A percentile compares a stretch with the other conserved stretches of the same genome.
These are phyloP conservation scores for Sarcophaga variegata DNA, from an alignment of 2,888 invertebrate genomes.

Conservation along the genomic window DNA sequence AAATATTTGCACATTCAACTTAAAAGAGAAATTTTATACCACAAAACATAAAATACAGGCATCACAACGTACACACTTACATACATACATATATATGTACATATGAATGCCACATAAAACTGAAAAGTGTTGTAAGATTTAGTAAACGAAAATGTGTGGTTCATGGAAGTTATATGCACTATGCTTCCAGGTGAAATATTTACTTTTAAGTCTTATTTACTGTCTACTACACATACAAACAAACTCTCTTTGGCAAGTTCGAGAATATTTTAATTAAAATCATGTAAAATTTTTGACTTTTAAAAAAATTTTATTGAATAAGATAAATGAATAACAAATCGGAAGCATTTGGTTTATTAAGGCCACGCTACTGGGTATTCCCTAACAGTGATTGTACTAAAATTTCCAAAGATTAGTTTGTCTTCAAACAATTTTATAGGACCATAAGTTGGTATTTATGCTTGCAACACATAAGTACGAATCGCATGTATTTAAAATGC, in stretches of 20 bases:
- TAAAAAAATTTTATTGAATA: too few species aligned
- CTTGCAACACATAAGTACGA: too few species aligned
- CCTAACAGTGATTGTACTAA: too few species aligned
- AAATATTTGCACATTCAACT: slow-evolving; percentile 71
- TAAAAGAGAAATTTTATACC: slow-evolving; percentile 57
- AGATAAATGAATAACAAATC: too few species aligned
- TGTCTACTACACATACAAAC: too few species aligned
- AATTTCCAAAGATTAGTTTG: too few species aligned
- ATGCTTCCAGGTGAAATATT: slow-evolving; percentile 45
- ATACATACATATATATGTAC: not conserved
- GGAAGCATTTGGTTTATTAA: too few species aligned
- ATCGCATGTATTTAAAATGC: too few species aligned
- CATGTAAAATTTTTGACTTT: slow-evolving; percentile 9
- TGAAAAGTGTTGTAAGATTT: slow-evolving; percentile 24
- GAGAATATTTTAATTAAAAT: slow-evolving; percentile 51
- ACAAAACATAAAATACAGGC: slow-evolving; percentile 25
- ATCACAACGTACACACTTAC: not conserved
- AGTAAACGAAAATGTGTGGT: too few species aligned
- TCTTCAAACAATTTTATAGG: too few species aligned
- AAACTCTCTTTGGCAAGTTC: not conserved
- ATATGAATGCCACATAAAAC: not conserved
- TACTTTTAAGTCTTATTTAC: slow-evolving; percentile 17
- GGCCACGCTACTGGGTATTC: too few species aligned
- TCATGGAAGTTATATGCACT: not conserved
- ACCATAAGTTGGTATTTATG: too few species aligned